These are phyloP conservation scores for Ceramica pisi DNA, from an alignment of 2,888 invertebrate genomes.

Conservation along the genomic window DNA sequence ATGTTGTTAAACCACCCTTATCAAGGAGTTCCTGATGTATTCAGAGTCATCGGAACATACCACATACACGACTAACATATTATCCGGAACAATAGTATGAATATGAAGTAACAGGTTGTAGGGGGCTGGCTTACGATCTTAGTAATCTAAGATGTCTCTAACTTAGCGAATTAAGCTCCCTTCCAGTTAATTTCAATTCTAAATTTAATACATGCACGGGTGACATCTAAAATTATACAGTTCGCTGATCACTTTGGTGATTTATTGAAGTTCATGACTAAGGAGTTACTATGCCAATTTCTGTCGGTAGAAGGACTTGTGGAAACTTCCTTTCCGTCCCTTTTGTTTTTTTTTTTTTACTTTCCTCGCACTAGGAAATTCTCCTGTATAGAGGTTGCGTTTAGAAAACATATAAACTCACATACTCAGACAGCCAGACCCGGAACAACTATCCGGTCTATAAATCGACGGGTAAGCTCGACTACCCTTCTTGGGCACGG, in stretches of 20 bases:
- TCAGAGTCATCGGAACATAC: slow-evolving; percentile 43
- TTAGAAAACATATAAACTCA: no score
- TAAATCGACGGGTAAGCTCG: no score
- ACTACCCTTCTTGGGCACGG: no score
- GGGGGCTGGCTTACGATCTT: slow-evolving; percentile 42
- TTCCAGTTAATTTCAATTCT: slow-evolving; percentile 60
- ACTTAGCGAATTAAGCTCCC: slow-evolving; percentile 52
- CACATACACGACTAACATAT: slow-evolving; percentile 52
- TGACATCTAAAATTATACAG: slow-evolving; percentile 54
- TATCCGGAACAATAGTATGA: slow-evolving; percentile 40
- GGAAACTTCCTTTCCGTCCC: neutral
- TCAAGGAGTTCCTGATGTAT: slow-evolving; percentile 29
- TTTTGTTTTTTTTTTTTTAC: no score
- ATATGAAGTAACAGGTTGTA: slow-evolving; percentile 56
- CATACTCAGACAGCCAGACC: no score
- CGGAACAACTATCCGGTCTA: no score
- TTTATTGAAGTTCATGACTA: slow-evolving; percentile 48
- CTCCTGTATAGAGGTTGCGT: no score
- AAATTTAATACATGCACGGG: slow-evolving; percentile 45
- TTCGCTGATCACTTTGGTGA: slow-evolving; percentile 54
- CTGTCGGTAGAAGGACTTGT: neutral
- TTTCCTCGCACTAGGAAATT: no score
- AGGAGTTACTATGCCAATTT: slow-evolving; percentile 18
- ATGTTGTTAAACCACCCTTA: slow-evolving; percentile 19
- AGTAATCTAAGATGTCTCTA: slow-evolving; percentile 51